Conservation (phyloP, 2,888 invertebrate genomes). For the Cryptosula pallasiana region DNA sequence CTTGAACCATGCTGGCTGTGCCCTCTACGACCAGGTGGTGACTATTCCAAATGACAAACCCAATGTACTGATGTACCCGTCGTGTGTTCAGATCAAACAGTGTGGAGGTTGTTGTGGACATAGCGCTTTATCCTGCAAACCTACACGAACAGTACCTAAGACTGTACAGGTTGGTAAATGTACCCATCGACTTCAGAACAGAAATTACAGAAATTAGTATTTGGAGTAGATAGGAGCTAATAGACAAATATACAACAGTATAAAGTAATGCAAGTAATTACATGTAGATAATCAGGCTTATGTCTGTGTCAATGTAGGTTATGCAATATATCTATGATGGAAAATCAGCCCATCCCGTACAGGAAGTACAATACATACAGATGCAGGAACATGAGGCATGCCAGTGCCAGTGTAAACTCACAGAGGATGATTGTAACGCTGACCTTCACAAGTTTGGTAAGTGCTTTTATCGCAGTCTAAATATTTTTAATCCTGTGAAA, state of each 20-base stretch:
- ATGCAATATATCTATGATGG: conserved; percentile 15
- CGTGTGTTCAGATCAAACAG: conserved; percentile 12
- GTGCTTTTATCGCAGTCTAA: too few species aligned
- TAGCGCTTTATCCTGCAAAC: conserved; percentile 14
- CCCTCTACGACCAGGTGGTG: conserved; percentile 3
- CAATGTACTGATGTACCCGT: conserved; percentile 17
- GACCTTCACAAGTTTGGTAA: conserved; percentile 4
- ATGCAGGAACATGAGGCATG: conserved; percentile 4
- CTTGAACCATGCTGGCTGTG: conserved; percentile 21
- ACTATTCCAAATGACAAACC: conserved; percentile 6
- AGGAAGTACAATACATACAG: neutral
- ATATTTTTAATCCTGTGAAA: too few species aligned
- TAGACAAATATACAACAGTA: too few species aligned
- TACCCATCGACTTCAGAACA: neutral
- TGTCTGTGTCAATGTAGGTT: neutral
- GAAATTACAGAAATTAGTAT: too few species aligned
- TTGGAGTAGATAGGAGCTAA: too few species aligned
- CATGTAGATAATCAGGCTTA: too few species aligned
- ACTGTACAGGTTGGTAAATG: conserved; percentile 2
- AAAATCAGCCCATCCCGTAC: neutral
- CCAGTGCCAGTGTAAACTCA: conserved; percentile 12
- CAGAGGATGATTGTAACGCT: neutral
- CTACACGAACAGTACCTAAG: neutral
- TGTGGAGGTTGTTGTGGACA: conserved; percentile 21
- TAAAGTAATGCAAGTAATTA: too few species aligned